Conservation (phyloP, 2,888 invertebrate species). For the Latrodectus elegans region DNA sequence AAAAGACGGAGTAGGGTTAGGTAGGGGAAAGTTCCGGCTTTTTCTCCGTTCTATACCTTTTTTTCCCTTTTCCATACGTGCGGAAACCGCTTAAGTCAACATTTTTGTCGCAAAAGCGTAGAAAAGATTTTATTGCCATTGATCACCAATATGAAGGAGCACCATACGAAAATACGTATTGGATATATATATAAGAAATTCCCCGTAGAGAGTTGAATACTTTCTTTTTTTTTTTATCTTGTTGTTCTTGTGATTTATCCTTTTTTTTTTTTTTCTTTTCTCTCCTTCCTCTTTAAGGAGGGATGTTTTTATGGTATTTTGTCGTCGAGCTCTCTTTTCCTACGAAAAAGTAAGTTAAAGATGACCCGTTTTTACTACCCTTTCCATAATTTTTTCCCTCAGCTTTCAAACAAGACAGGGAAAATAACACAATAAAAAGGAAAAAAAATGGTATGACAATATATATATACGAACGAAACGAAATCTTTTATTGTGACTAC, state of each 20-base stretch:
- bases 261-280: neutral
- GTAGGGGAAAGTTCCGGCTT: conserved; percentile 25
- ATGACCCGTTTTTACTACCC: conserved; percentile 39
- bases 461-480: neutral
- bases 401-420: conserved; percentile 16
- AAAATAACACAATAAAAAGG: conserved; percentile 12
- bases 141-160: conserved; percentile 56
- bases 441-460: neutral
- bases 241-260: conserved; percentile 45
- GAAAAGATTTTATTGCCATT: conserved; percentile 61
- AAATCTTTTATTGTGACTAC: neutral
- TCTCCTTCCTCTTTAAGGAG: neutral
- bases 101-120: conserved; percentile 55
- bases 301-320: conserved; percentile 28
- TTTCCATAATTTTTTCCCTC: conserved; percentile 23
- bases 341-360: conserved; percentile 43
- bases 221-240: conserved; percentile 4
- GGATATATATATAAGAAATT: conserved; percentile 17
- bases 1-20: neutral
- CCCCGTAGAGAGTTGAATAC: neutral
- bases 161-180: conserved; percentile 18
- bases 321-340: neutral
- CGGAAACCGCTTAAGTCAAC: conserved; percentile 62
- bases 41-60: conserved; percentile 24
- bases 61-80: conserved; percentile 34